phyloP scores from a whole-genome alignment of 2,113 vertebrate genomes.

The Leptodactylus fuscus region DNA sequence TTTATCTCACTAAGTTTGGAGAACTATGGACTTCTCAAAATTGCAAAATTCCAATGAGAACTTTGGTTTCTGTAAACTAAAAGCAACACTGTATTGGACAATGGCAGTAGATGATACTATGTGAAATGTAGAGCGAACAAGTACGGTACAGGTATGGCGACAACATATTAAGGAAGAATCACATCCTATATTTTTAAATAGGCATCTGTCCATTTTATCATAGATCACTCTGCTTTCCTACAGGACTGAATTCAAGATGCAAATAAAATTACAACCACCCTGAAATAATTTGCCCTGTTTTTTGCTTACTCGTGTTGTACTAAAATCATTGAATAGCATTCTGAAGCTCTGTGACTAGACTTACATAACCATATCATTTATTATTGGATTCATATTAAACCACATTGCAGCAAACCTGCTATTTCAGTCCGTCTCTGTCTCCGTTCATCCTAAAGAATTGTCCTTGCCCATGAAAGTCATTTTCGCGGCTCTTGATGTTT shows the following conservation, averaged over 20 bases:
- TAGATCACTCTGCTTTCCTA: no score
- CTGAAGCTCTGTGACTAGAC: neutral
- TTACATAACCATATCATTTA: neutral
- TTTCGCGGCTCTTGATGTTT: constrained; percentile 4
- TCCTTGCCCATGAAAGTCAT: constrained; percentile 32
- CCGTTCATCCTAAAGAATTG: constrained; percentile 18
- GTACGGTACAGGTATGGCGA: neutral
- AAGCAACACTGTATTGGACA: neutral
- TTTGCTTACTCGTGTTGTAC: no score
- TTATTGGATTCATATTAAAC: neutral
- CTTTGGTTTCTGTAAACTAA: no score
- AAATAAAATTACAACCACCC: neutral
- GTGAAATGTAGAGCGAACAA: neutral
- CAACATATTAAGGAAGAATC: neutral
- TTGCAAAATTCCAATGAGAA: no score
- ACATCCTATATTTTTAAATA: no score
- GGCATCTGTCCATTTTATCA: no score
- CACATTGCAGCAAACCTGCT: constrained; percentile 14
- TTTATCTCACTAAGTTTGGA: neutral
- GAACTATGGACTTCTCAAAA: neutral
- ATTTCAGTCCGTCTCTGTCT: constrained; percentile 19
- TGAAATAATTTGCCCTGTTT: no score
- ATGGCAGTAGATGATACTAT: neutral
- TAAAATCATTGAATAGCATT: rapidly evolving
- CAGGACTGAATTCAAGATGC: no score